Percentiles rank a stretch among this genome's conserved stretches.
Evolutionary conservation across 2,113 vertebrate genomes (phyloP).

Genomic region (Aptenodytes patagonicus): DNA sequence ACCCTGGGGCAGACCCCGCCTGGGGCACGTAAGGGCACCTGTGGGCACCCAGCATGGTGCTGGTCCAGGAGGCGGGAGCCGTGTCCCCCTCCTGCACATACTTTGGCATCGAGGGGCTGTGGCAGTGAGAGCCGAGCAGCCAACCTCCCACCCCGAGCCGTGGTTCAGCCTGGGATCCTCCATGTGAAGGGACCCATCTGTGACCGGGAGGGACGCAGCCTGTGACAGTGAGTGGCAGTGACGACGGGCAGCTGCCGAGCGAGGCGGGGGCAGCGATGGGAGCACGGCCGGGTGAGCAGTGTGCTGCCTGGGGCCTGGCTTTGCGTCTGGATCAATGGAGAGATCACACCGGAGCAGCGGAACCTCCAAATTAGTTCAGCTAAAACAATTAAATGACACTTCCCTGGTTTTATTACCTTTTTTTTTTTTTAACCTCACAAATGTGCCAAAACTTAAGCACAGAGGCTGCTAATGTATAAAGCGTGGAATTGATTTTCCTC

Average conservation of each 20-base stretch:
- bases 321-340: neutral
- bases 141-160: rapidly evolving
- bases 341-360: neutral
- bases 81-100: rapidly evolving
- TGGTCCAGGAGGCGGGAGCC: neutral
- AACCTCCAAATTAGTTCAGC: conserved; percentile 34
- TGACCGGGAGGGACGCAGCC: neutral
- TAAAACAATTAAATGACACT: conserved; percentile 66
- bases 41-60: neutral
- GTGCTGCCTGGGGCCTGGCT: neutral
- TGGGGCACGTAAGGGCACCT: neutral
- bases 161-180: neutral
- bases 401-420: conserved; percentile 28
- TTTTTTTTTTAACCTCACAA: conserved; percentile 11
- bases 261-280: neutral
- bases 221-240: neutral
- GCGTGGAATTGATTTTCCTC: conserved; percentile 55
- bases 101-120: neutral
- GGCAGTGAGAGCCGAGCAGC: rapidly evolving
- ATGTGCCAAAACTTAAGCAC: conserved; percentile 51
- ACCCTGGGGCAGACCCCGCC: neutral
- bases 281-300: rapidly evolving
- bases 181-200: rapidly evolving
- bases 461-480: conserved; percentile 41
- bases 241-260: rapidly evolving